Evolutionary conservation across 53 echinoderm and acorn worm species (phyloP).

Genomic region (Henricia sp.): DNA sequence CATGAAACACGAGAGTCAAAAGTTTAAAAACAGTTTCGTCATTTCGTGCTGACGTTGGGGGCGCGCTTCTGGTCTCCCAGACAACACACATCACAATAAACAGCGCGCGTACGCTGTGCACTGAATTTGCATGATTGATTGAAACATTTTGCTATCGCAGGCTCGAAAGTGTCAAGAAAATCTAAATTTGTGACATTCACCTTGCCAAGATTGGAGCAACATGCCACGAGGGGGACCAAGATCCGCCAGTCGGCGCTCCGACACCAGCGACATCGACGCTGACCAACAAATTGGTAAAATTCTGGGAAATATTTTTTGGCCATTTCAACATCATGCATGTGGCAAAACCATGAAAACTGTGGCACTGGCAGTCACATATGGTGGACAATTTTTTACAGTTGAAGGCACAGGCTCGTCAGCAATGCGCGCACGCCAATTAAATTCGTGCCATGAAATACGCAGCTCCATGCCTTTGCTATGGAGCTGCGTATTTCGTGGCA

Average conservation of each 20-base stretch:
- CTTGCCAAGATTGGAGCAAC: too few relatives aligned
- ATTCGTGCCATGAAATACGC: too few relatives aligned
- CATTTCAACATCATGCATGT: background rate
- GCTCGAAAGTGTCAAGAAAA: background rate
- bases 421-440: too few relatives aligned
- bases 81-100: constrained; percentile 15
- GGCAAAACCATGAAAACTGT: too few relatives aligned
- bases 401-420: too few relatives aligned
- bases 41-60: constrained; percentile 18
- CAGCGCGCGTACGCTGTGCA: background rate
- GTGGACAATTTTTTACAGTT: too few relatives aligned
- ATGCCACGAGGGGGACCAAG: constrained; percentile 95
- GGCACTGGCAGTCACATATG: too few relatives aligned
- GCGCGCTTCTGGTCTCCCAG: constrained; percentile 33
- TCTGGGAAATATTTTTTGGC: background rate
- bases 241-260: constrained; percentile 95
- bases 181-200: too few relatives aligned
- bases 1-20: too few relatives aligned
- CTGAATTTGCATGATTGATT: constrained; percentile 35
- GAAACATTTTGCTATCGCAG: background rate
- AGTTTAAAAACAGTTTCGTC: too few relatives aligned
- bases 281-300: constrained; percentile 97
- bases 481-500: too few relatives aligned
- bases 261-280: constrained; percentile 98
- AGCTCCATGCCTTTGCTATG: too few relatives aligned